Evolutionary conservation across 2,797 vertebrate species (phyloP), one percentile per base, ranked within the genome.

Genomic region (Poecilia picta): DNA sequence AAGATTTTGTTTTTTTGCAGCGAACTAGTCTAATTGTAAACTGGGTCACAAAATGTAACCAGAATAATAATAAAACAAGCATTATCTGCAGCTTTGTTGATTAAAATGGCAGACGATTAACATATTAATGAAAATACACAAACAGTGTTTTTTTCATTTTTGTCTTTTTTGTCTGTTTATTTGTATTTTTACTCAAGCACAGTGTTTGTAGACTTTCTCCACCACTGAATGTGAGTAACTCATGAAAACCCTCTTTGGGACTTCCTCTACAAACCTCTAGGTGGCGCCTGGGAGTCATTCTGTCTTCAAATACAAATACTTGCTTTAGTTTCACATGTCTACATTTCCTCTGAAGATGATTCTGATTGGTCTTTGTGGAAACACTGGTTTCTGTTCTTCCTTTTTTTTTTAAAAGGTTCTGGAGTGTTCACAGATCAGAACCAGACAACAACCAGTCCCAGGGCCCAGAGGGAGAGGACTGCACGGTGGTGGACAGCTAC

Each of bases 391-490:
- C 57, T 41, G 28, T 36, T 73, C 12, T 70, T 45, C 68, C 41
- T 18, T 33, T 36, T 23, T 0, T 33, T 76, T 18, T 55, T n/a
- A n/a, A 11, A 75, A 89, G 85, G 55, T 87, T 70, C 74, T 89
- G 83, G 87, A 8, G 71, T 1, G 15, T 0, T 0, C 0, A 0
- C 6, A 47, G 15, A 0, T 5, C 23, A 0, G 59, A 89, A 75
- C 81, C 72, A n/a, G 81, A 87, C 72, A 76, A 89, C 81, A 11
- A 81, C 33, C 0, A 0, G 39, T 31, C 79, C 0, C 55, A 28
- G 7, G 89, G 84, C 36, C 4, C 33, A 2, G 41, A 77, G 0
- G 89, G 83, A 81, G 86, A 89, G 64, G 79, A 88, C 83, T 88
- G 83, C 15, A 86, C 1, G 0, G 82, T 89, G 76, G 77, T 90